phyloP scores from a whole-genome alignment of 37 sponge, comb jelly and placozoan species.

The Oopsacas minuta region DNA sequence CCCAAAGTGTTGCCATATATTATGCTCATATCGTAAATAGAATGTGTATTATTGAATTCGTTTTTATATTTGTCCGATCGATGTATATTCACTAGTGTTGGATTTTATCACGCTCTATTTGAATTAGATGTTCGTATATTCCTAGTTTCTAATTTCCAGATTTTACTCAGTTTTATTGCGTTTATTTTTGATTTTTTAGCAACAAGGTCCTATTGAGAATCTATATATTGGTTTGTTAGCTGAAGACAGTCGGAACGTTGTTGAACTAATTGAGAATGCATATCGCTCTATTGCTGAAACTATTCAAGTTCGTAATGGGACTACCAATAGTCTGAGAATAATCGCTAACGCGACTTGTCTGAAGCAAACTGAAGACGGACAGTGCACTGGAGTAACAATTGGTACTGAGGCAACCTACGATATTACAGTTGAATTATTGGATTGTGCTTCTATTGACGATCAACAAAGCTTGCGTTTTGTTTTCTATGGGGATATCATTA shows the following conservation, averaged over 20 bases:
- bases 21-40: too few relatives aligned
- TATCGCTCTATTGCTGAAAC: slow-evolving; percentile 17
- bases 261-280: background rate
- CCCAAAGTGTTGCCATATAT: too few relatives aligned
- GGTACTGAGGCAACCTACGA: background rate
- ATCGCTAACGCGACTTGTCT: background rate
- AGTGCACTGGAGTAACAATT: background rate
- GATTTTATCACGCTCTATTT: too few relatives aligned
- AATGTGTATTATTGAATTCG: too few relatives aligned
- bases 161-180: background rate
- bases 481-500: background rate
- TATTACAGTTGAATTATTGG: background rate
- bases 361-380: background rate
- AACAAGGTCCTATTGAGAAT: slow-evolving; percentile 5
- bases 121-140: too few relatives aligned
- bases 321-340: background rate
- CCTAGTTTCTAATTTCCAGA: too few relatives aligned
- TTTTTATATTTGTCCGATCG: too few relatives aligned
- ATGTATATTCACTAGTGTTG: too few relatives aligned
- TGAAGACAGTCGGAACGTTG: background rate
- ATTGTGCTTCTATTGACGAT: background rate
- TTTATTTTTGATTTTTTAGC: background rate
- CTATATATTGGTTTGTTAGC: slow-evolving; percentile 12
- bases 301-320: background rate
- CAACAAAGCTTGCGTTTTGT: background rate